These are phyloP conservation scores for Caenorhabditis virilis DNA, from an alignment of 2,888 invertebrate species.

Conservation along the genomic window DNA sequence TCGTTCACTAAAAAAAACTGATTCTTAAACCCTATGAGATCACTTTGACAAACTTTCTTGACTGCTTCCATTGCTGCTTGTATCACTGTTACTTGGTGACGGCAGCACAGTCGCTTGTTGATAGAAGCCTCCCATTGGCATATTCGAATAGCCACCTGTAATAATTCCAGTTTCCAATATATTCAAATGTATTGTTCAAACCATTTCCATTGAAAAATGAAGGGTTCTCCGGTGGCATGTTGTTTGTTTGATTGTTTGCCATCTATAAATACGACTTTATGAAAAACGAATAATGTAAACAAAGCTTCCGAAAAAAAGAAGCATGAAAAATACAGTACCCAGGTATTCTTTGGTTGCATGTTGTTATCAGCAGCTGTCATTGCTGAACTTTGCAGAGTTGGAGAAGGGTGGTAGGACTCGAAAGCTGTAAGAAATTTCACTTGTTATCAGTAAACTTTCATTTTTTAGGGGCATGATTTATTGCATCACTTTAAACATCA, in stretches of 20 bases:
- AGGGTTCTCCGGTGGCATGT: constrained; percentile 35
- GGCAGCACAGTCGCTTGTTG: constrained; percentile 32
- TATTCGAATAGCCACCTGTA: constrained; percentile 26
- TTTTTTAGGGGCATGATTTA: too few species aligned
- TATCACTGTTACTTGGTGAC: constrained; percentile 52
- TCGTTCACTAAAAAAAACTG: constrained; percentile 40
- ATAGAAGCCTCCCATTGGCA: constrained; percentile 32
- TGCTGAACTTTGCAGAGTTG: constrained; percentile 31
- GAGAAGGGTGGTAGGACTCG: constrained; percentile 49
- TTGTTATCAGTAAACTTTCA: too few species aligned
- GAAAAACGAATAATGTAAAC: constrained; percentile 24
- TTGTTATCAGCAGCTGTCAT: constrained; percentile 42
- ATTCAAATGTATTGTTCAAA: too few species aligned
- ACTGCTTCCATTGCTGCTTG: constrained; percentile 49
- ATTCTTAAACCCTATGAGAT: constrained; percentile 1
- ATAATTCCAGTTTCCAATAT: too few species aligned
- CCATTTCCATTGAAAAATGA: constrained; percentile 33
- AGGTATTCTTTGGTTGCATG: constrained; percentile 26
- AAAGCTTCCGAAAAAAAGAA: constrained; percentile 3
- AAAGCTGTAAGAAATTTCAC: too few species aligned
- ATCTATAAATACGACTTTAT: constrained; percentile 36
- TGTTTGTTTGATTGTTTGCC: constrained; percentile 42
- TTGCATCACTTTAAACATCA: neutral
- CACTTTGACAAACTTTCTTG: constrained; percentile 46
- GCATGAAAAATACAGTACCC: constrained; percentile 9